Evolutionary conservation across 64 coral and sea anemone genomes (phyloP).

Genomic region (Montipora efflorescens): DNA sequence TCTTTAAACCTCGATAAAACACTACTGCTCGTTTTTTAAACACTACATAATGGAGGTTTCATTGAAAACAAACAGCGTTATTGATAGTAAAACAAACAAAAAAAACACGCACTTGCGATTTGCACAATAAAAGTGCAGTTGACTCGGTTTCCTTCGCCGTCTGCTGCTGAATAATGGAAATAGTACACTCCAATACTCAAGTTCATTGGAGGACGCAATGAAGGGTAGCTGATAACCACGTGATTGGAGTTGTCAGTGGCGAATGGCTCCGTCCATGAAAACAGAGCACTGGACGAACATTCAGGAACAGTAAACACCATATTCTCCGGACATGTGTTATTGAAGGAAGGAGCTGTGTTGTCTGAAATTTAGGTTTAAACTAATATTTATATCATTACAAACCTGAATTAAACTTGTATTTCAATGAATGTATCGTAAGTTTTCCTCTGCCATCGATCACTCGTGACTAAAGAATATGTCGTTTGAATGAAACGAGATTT

Average conservation of each 20-base stretch:
- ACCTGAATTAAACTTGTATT: too few relatives aligned
- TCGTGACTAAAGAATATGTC: too few relatives aligned
- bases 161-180: constrained; percentile 28
- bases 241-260: constrained; percentile 36
- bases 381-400: background rate
- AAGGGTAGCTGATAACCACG: constrained; percentile 39
- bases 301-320: background rate
- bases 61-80: too few relatives aligned
- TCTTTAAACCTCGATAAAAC: too few relatives aligned
- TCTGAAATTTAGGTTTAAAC: background rate
- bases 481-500: too few relatives aligned
- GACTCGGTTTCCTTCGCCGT: constrained; percentile 6
- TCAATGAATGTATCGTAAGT: too few relatives aligned
- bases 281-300: constrained; percentile 1
- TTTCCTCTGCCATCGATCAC: too few relatives aligned
- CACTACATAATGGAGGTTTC: too few relatives aligned
- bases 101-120: constrained; percentile 30
- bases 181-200: constrained; percentile 24
- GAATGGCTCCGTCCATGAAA: constrained; percentile 46
- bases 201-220: background rate
- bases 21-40: too few relatives aligned
- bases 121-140: constrained; percentile 56
- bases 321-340: constrained; percentile 9
- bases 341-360: constrained; percentile 25
- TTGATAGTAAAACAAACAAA: too few relatives aligned